Base-by-base conservation (phyloP, 2,113 vertebrate species). In the Castor canadensis region DNA sequence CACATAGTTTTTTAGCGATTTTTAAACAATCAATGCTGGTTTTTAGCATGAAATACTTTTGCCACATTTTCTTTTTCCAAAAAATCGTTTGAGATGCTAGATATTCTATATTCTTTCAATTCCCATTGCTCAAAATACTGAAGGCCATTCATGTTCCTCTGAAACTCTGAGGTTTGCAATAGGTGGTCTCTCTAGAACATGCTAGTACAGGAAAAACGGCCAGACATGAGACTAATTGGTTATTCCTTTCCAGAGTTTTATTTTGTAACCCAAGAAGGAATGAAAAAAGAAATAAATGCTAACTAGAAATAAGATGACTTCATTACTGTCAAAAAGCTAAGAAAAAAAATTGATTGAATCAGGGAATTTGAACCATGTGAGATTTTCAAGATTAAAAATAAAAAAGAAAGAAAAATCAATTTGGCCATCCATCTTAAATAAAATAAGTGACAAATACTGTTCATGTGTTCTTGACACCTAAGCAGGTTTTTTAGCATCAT, bases 291-390 rank as follows among this genome's bases (percentile, higher is more conserved):
- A 87, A 89, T 32, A 82, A 38, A 13, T 38, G 52, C 6, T 73
- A 91, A 86, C 76, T 12, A 87, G 47, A 96, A 88, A 88, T 94
- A 38, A 79, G 87, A 86, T 89, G 7, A 85, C 43, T 94, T 17
- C 49, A 64, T 72, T 76, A 71, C 3, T 84, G 24, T 1, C 10
- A 93, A 32, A 30, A 94, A 94, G 17, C 9, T 35, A 54, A 66
- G 30, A 54, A 86, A 52, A 66, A 54, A 52, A n/a, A 38, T 86
- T 58, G 13, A 94, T 52, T 67, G 20, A 94, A 12, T 85, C 28
- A 28, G 45, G 15, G 11, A 6, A 58, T 84, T 80, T 89, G 35
- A 76, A 20, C 12, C 20, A 8, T 88, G 66, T 72, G 19, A 22
- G 26, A 81, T 72, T 92, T 87, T 73, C 52, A 89, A 76, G 11